Evolutionary conservation across 2,113 vertebrate species (phyloP), one percentile per base, ranked within the genome.

Genomic region (Phasianus colchicus): DNA sequence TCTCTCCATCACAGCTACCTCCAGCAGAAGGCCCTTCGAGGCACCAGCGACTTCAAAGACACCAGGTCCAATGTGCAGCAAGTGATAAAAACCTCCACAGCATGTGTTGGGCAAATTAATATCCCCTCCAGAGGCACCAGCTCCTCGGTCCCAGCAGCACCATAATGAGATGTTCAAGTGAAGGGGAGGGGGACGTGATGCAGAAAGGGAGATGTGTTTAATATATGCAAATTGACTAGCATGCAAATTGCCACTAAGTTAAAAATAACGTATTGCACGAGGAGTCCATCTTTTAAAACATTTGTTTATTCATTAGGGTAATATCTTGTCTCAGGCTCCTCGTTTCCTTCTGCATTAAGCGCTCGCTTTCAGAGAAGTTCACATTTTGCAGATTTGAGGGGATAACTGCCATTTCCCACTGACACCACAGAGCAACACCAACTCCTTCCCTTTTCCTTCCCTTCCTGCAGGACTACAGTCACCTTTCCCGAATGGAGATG

Each of bases 201-300:
- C 85, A 94, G 92, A 92, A 96, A 83, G 81, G 87, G 89, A 97
- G 92, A 96, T 97, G 96, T 97, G 92, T 96, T 98, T 98, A 98
- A 98, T 96, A 78, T 96, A 98, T 98, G 98, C 96, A 98, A 98
- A 98, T 98, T 97, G 97, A 94, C 95, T 98, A 92, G 87, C 95
- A 97, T 98, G 97, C 97, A 98, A 97, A 98, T 97, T 96, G 86
- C 88, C 13, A 2, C 93, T 82, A 92, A 97, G 95, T 98, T 97
- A 97, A 98, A 97, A 98, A 98, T 97, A 98, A 96, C 85, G n/a
- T 66, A 74, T 95, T 96, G 96, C 65, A 42, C 12, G 34, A 97
- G 96, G 65, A 97, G 89, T 70, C 94, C 25, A 22, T 95, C 96
- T 96, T 96, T 95, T 94, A 96, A 95, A 95, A 30, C 77, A 84